Conservation (phyloP, 2,113 vertebrate species). For the Melanostigma gelatinosum region DNA sequence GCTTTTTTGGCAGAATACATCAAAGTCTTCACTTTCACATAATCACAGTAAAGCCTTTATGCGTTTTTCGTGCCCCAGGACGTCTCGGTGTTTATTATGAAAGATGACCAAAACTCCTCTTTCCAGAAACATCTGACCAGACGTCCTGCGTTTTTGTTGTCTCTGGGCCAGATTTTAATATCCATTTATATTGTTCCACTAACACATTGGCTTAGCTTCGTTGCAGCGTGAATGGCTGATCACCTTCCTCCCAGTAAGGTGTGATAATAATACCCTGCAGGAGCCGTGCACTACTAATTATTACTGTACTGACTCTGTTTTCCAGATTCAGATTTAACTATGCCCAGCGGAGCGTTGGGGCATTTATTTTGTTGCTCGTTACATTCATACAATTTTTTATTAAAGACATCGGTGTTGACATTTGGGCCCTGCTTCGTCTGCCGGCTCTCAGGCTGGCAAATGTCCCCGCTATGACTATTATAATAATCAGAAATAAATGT, state of each 20-base stretch:
- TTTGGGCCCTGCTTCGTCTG: slow-evolving; percentile 50
- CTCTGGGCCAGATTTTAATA: neutral
- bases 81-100: neutral
- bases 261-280: neutral
- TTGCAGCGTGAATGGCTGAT: neutral
- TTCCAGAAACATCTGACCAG: neutral
- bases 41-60: neutral
- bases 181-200: neutral
- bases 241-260: neutral
- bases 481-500: slow-evolving; percentile 11
- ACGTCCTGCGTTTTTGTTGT: neutral
- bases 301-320: slow-evolving; percentile 1
- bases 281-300: neutral
- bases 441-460: slow-evolving; percentile 2
- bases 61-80: neutral
- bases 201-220: neutral
- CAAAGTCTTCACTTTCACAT: neutral
- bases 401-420: slow-evolving; percentile 49
- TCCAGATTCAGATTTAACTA: neutral
- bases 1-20: slow-evolving; percentile 12
- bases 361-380: slow-evolving; percentile 29
- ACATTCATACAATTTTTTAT: slow-evolving; percentile 25
- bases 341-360: neutral
- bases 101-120: neutral
- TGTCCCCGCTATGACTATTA: slow-evolving; percentile 18